Evolutionary conservation across 30 jellyfish, hydroid and myxozoan genomes (phyloP).

Genomic region (Aurelia aurita): DNA sequence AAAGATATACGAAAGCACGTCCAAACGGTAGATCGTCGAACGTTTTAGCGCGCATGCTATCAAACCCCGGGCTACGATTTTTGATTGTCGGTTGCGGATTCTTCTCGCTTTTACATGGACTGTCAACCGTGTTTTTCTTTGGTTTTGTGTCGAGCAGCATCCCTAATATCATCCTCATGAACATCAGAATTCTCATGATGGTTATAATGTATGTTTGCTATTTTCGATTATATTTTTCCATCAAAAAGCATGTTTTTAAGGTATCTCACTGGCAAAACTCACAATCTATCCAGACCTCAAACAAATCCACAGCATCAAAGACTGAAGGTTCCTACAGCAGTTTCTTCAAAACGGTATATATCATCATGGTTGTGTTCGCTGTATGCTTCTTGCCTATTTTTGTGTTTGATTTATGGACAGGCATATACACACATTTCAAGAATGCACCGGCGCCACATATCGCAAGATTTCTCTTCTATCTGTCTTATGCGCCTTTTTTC

Average conservation of each 20-base stretch:
- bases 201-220: slow-evolving; percentile 3
- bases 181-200: neutral
- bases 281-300: neutral
- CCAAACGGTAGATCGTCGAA: neutral
- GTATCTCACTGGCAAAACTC: neutral
- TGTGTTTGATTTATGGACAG: slow-evolving; percentile 45
- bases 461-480: neutral
- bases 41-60: neutral
- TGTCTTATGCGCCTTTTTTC: neutral
- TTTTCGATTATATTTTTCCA: slow-evolving; percentile 20
- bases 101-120: slow-evolving; percentile 27
- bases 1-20: slow-evolving; percentile 12
- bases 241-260: slow-evolving; percentile 2
- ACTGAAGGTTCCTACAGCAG: neutral
- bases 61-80: neutral
- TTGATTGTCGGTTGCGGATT: neutral
- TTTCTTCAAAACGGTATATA: slow-evolving; percentile 3
- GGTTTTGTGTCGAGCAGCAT: neutral
- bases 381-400: neutral
- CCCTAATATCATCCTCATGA: slow-evolving; percentile 38
- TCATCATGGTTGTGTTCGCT: neutral
- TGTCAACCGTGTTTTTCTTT: slow-evolving; percentile 14
- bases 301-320: neutral
- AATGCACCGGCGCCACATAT: neutral
- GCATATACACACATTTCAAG: slow-evolving; percentile 14